These are phyloP conservation scores for Dasypogon diadema DNA, from an alignment of 2,888 invertebrate genomes.

Conservation along the genomic window DNA sequence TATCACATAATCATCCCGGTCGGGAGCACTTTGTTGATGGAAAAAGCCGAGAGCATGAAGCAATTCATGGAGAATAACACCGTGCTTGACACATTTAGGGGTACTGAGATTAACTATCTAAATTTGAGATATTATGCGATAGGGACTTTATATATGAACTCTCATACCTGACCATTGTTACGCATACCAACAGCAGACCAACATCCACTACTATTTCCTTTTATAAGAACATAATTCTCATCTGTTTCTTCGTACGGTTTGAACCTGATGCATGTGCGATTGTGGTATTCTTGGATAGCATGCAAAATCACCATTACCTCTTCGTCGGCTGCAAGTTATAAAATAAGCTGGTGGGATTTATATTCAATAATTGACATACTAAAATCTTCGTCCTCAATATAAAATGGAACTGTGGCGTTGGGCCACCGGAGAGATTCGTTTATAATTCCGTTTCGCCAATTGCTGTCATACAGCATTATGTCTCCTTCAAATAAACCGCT, in stretches of 20 bases:
- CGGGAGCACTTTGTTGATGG: constrained; percentile 84
- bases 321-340: constrained; percentile 68
- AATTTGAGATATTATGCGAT: too few species aligned
- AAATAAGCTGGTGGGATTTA: too few species aligned
- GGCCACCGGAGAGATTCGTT: constrained; percentile 70
- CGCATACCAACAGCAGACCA: constrained; percentile 76
- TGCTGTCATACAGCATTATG: constrained; percentile 70
- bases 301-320: constrained; percentile 70
- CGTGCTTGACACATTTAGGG: constrained; percentile 72
- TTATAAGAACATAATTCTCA: constrained; percentile 72
- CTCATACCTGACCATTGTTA: constrained; percentile 71
- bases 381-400: constrained; percentile 71
- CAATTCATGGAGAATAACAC: constrained; percentile 83
- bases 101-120: constrained; percentile 72
- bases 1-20: constrained; percentile 81
- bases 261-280: constrained; percentile 75
- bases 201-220: constrained; percentile 73
- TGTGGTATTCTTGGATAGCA: constrained; percentile 73
- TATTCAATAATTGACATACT: constrained; percentile 67
- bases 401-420: constrained; percentile 71
- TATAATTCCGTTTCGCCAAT: constrained; percentile 68
- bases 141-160: background rate
- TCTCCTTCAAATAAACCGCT: constrained; percentile 74
- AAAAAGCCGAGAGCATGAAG: constrained; percentile 85
- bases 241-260: constrained; percentile 72